Percentiles rank a stretch among this genome's conserved stretches.
phyloP scores from a whole-genome alignment of 2,113 vertebrate species.

The Apus apus region DNA sequence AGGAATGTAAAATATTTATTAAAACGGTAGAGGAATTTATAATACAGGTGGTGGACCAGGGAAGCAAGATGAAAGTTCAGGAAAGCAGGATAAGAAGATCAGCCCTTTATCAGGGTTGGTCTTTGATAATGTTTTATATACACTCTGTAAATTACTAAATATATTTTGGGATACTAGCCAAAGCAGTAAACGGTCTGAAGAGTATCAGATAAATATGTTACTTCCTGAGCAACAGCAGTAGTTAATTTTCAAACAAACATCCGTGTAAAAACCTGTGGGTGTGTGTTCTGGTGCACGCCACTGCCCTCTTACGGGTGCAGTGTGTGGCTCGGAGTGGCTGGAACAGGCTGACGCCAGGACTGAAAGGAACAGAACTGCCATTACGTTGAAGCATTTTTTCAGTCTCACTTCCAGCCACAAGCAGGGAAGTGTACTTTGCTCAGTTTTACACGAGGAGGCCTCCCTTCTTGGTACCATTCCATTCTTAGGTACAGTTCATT shows the following conservation, averaged over 20 bases:
- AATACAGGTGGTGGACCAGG: not conserved
- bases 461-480: not conserved
- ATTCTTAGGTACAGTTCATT: not conserved
- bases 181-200: not conserved
- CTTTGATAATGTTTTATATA: conserved; percentile 25
- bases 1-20: conserved; percentile 10
- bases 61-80: conserved; percentile 42
- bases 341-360: not conserved
- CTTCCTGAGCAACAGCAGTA: conserved; percentile 4
- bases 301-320: not conserved
- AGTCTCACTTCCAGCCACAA: not conserved
- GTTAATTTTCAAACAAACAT: conserved; percentile 43
- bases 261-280: not conserved
- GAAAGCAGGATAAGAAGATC: conserved; percentile 7
- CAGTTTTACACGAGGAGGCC: not conserved
- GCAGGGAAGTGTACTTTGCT: not conserved
- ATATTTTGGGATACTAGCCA: not conserved
- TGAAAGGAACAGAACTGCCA: not conserved
- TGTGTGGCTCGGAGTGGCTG: not conserved
- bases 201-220: not conserved
- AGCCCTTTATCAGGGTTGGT: not conserved
- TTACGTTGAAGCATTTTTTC: not conserved
- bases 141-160: conserved; percentile 20
- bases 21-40: not conserved
- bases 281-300: not conserved